A percentile compares a stretch with the other conserved stretches of the same genome.
These are phyloP conservation scores for Hydrolagus colliei DNA, from an alignment of 2,797 vertebrate genomes.

Conservation along the genomic window DNA sequence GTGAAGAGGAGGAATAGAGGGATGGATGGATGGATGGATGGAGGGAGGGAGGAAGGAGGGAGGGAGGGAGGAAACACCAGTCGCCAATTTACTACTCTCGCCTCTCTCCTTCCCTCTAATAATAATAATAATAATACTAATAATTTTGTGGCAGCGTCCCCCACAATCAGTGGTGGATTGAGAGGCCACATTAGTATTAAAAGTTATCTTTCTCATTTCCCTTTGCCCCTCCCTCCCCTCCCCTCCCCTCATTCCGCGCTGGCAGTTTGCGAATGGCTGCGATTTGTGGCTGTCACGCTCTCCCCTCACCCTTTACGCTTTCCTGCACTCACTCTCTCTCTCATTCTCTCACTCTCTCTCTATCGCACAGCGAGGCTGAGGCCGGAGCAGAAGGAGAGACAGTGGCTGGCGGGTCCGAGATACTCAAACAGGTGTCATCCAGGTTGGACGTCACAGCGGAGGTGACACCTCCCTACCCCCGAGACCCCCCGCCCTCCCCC, in stretches of 20 bases:
- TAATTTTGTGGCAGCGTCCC: too few species aligned
- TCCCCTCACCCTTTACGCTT: constrained; percentile 23
- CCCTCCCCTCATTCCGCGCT: too few species aligned
- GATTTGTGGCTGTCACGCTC: too few species aligned
- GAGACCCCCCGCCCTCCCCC: neutral
- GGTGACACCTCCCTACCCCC: constrained; percentile 11
- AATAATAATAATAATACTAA: too few species aligned
- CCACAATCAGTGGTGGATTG: too few species aligned
- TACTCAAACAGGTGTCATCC: constrained; percentile 72
- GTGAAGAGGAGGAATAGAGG: too few species aligned
- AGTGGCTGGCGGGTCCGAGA: constrained; percentile 51
- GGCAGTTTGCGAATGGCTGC: too few species aligned
- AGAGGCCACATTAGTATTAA: neutral
- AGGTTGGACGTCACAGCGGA: constrained; percentile 56
- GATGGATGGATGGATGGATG: too few species aligned
- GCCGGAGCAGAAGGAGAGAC: constrained; percentile 45
- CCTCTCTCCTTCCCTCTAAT: neutral
- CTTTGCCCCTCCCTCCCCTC: too few species aligned
- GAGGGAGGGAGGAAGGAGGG: neutral
- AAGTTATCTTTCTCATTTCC: too few species aligned
- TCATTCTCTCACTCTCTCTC: too few species aligned
- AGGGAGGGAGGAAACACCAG: neutral
- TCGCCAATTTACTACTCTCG: neutral
- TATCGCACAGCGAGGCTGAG: constrained; percentile 32
- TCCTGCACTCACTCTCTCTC: neutral